Evolutionary conservation across 2,797 vertebrate genomes (phyloP), one percentile per base, ranked within the genome.

Genomic region (Morus bassanus): DNA sequence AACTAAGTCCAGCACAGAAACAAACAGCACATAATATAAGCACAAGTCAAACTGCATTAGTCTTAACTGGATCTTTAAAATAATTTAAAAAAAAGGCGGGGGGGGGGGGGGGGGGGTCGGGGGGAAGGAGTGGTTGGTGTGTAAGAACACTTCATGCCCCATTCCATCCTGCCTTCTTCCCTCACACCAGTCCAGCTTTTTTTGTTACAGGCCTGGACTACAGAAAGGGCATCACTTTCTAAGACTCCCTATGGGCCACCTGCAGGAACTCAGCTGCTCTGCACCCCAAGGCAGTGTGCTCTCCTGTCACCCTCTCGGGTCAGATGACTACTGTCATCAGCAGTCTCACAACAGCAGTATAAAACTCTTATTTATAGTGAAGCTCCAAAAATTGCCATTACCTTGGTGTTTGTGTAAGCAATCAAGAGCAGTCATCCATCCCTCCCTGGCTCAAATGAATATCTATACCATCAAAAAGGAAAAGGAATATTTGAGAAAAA

Each of bases 211-310:
- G 27, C 37, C 68, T 35, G 22, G 27, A 41, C 13, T 59, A 15
- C 39, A 85, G 43, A 69, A 60, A 37, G 15, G 10, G 9, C 72
- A 69, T 43, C n/a, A 1, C 6, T 10, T 48, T 12, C 28, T 9
- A 0, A 0, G 39, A 30, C 37, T 41, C 64, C 10, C 73, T 18
- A 2, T 0, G 14, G 65, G 61, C 27, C 76, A 69, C 56, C 76
- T 59, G 43, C 59, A 63, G 51, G 28, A 69, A 43, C 0, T 1
- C 3, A 17, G 59, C 50, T 13, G 59, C 68, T 59, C 72, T 54
- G 79, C 81, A 75, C 25, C 59, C 60, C 72, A 19, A 3, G 0
- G 0, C 35, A 5, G 14, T 1, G 7, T 0, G 2, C n/a, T 27
- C 39, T 43, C 37, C 74, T 4, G 4, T 22, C 76, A 30, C 28